Evolutionary conservation across 2,888 invertebrate species (phyloP).

Genomic region (Rhopalosiphum nymphaeae): DNA sequence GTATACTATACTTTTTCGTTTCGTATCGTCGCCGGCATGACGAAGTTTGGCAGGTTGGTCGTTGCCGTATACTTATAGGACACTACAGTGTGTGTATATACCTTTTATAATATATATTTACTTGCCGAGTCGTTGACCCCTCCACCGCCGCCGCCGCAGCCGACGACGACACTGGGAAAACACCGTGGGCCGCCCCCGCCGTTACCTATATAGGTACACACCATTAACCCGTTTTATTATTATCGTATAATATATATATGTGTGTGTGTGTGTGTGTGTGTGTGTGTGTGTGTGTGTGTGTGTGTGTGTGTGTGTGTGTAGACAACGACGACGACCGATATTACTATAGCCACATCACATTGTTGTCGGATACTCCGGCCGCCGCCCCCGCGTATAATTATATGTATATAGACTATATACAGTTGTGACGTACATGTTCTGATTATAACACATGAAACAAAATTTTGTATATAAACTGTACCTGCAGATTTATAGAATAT

Average conservation of each 20-base stretch:
- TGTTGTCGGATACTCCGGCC: not conserved
- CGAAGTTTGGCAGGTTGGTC: conserved; percentile 48
- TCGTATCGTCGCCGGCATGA: conserved; percentile 21
- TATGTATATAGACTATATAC: not conserved
- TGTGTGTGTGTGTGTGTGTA: too few species aligned
- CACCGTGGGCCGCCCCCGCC: not conserved
- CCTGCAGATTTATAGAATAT: not conserved
- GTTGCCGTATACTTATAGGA: not conserved
- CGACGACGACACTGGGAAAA: conserved; percentile 16
- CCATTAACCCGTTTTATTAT: conserved; percentile 46
- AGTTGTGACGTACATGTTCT: not conserved
- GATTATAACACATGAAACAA: not conserved
- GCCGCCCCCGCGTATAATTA: not conserved
- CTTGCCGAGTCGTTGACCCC: conserved; percentile 49
- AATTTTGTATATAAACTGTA: not conserved
- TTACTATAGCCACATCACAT: not conserved
- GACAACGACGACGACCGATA: not conserved
- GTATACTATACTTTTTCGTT: not conserved
- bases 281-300: too few species aligned
- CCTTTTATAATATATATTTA: conserved; percentile 1
- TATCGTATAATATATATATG: not conserved
- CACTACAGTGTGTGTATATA: not conserved
- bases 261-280: too few species aligned
- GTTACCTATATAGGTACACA: not conserved
- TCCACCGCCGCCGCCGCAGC: not conserved